These are phyloP conservation scores for Acholoe squamosa DNA, from an alignment of 2,888 invertebrate genomes.

Conservation along the genomic window DNA sequence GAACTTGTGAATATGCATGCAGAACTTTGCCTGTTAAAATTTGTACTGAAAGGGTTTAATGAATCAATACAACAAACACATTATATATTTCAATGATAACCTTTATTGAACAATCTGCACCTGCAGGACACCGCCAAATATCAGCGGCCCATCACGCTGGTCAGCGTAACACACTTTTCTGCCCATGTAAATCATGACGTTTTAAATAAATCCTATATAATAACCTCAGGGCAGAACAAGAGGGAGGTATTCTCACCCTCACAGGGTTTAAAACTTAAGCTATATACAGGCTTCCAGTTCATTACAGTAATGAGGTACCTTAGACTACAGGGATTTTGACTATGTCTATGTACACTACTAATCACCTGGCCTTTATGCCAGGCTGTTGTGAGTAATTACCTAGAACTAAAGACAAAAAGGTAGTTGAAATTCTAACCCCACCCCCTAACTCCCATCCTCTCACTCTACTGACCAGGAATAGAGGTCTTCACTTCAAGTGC, in stretches of 20 bases:
- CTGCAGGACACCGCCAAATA: not conserved
- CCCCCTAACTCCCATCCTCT: not conserved
- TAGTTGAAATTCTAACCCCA: not conserved
- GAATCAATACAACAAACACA: too few relatives aligned
- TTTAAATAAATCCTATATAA: too few relatives aligned
- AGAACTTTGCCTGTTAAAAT: too few relatives aligned
- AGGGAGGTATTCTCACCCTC: not conserved
- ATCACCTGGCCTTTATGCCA: not conserved
- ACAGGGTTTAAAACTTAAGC: not conserved
- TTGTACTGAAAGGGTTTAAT: too few relatives aligned
- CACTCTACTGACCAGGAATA: not conserved
- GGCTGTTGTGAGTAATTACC: not conserved
- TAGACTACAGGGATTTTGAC: not conserved
- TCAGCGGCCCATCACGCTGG: too few relatives aligned
- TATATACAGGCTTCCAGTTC: not conserved
- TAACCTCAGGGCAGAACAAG: not conserved
- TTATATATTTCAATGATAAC: not conserved
- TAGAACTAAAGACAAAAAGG: not conserved
- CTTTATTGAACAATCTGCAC: slow-evolving; percentile 16
- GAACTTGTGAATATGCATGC: too few relatives aligned
- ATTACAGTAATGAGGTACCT: not conserved
- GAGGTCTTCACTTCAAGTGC: not conserved
- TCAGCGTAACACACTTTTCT: not conserved
- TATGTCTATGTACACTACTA: not conserved
- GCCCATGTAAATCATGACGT: too few relatives aligned